A percentile compares a stretch with the other conserved stretches of the same genome.
These are phyloP conservation scores for Neolamprologus toae DNA, from an alignment of 2,113 vertebrate genomes.

Conservation along the genomic window DNA sequence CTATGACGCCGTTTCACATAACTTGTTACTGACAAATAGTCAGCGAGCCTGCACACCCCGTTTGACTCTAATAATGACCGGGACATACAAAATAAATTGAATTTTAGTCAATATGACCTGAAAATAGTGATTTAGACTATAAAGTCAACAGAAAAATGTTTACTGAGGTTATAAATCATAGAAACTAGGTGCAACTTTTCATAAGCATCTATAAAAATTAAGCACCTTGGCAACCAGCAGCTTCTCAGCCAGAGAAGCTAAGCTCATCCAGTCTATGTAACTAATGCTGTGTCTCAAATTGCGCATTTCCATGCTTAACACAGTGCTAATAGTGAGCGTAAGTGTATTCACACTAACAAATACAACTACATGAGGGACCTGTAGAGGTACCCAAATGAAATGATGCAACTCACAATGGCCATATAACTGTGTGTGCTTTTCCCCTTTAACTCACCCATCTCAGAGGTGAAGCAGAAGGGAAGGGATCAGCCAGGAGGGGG, in stretches of 20 bases:
- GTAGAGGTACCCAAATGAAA: background rate
- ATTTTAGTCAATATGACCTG: background rate
- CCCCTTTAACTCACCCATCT: background rate
- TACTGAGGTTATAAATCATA: background rate
- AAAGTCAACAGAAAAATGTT: background rate
- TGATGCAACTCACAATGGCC: background rate
- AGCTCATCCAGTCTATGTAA: background rate
- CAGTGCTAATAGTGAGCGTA: background rate
- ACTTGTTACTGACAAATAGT: background rate
- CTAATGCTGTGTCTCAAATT: background rate
- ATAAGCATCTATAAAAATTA: background rate
- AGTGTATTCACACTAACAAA: background rate
- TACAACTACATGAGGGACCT: background rate
- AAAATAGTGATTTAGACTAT: background rate
- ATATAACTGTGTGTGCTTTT: background rate
- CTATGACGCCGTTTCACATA: background rate
- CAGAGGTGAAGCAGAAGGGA: background rate
- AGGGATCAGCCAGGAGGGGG: background rate
- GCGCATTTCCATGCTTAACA: background rate
- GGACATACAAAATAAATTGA: background rate
- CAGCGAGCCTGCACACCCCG: background rate
- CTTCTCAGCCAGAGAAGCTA: background rate
- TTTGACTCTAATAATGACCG: background rate
- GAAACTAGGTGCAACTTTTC: background rate
- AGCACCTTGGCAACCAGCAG: background rate